Conservation (phyloP, 2,113 vertebrate genomes). For the Spermophilus dauricus region DNA sequence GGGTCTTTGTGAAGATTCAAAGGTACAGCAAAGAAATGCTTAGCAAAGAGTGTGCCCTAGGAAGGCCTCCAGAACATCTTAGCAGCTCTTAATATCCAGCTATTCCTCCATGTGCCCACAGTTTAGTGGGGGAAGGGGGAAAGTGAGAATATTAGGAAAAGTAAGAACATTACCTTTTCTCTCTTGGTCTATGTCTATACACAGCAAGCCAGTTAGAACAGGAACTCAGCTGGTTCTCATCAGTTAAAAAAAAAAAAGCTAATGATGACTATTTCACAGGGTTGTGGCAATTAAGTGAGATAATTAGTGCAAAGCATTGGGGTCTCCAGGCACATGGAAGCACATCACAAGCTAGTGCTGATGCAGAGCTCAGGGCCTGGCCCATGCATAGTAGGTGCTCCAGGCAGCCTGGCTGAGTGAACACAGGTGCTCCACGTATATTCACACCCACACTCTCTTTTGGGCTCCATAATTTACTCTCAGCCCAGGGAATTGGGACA, state of each 20-base stretch:
- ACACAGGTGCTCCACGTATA: background rate
- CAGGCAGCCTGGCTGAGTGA: fast-evolving
- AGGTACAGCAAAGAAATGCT: background rate
- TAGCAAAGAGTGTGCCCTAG: background rate
- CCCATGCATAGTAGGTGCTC: fast-evolving
- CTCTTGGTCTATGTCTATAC: background rate
- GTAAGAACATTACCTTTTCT: background rate
- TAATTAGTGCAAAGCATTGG: background rate
- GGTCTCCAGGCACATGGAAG: background rate
- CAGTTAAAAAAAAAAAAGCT: background rate
- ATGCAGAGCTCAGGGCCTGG: background rate
- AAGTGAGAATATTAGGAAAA: background rate
- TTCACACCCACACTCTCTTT: background rate
- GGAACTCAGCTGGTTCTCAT: background rate
- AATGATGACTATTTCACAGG: background rate
- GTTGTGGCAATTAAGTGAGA: background rate
- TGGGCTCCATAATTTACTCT: constrained; percentile 57
- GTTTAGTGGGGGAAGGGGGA: background rate
- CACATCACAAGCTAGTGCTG: fast-evolving
- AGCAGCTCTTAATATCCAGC: background rate
- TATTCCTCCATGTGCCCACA: background rate
- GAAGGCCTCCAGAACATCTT: background rate
- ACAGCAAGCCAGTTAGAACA: background rate
- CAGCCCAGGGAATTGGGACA: constrained; percentile 75
- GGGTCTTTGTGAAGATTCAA: background rate